Evolutionary conservation across 2,797 vertebrate genomes (phyloP).

Genomic region (Buceros bicornis): DNA sequence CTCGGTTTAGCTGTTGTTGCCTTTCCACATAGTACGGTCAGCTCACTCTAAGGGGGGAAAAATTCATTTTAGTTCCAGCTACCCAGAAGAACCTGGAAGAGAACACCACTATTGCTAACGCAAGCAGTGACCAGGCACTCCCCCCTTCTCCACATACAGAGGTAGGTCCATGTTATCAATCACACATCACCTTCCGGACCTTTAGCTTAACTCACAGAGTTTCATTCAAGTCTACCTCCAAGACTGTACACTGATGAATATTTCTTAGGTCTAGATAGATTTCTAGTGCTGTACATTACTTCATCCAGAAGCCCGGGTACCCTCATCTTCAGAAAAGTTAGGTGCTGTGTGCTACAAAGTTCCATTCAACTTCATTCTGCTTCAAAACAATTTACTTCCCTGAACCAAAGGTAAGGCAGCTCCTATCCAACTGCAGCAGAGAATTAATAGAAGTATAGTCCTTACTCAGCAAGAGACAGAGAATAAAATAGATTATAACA

Average conservation of each 20-base stretch:
- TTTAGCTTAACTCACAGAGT: neutral
- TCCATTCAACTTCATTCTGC: neutral
- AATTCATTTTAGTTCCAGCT: neutral
- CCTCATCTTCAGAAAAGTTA: neutral
- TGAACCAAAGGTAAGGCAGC: neutral
- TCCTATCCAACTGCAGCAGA: neutral
- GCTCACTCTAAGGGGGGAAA: slow-evolving; percentile 39
- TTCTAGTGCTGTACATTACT: neutral
- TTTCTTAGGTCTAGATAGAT: neutral
- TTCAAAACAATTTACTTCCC: neutral
- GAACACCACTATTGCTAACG: neutral
- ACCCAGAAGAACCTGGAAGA: neutral
- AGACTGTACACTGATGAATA: neutral
- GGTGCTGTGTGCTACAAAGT: neutral
- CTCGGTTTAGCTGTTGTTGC: slow-evolving; percentile 45
- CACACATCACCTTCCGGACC: neutral
- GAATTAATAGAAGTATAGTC: neutral
- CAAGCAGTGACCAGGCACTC: neutral
- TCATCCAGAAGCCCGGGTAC: neutral
- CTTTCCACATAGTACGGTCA: slow-evolving; percentile 72
- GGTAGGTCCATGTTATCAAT: neutral
- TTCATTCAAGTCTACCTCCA: neutral
- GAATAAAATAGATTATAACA: neutral
- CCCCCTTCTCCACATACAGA: neutral
- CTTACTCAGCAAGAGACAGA: neutral